Evolutionary conservation across 2,888 invertebrate species (phyloP), one percentile per base, ranked within the genome.

Genomic region (Hydrotaea diabolus): DNA sequence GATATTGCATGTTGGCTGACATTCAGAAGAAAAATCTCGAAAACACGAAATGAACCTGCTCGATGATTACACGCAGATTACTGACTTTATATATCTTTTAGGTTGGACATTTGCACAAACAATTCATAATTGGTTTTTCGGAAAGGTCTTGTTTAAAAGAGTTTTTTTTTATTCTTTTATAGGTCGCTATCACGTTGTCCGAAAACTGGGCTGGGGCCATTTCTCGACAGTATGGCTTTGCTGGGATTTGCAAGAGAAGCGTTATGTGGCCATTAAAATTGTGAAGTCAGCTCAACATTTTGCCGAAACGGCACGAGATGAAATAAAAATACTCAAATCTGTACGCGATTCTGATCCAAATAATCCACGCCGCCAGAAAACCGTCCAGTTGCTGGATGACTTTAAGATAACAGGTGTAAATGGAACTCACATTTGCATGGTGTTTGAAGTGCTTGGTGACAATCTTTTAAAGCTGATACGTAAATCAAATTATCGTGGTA

Each of bases 191-290:
- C 93, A 93, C 88, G 93, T 93, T 90, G 93, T 90, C 94, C 95
- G 93, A 96, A 99, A 94, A 94, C 98, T 91, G 97, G 99, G 93
- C 39, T 93, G 93, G 93, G 99, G 99, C 85, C 99, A 99, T 93
- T 99, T 99, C 93, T 99, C 99, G 72, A 99, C 99, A 9, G 99
- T 99, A 59, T 99, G 99, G 99, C 95, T 99, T 87, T 98, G 98
- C 93, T 99, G 99, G 99, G 99, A 99, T 94, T 94, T 96, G 91
- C 96, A 97, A 91, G 97, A 97, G 90, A 98, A 97, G 92, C 94
- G 98, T 88, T 99, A 99, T 94, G 99, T 98, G 88, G 99, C 99
- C 80, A 94, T 99, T 89, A 99, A 99, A 94, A 98, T 99, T 88
- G 99, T 99, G 77, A 99, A 99, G 93, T 99, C 99, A 89, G 99